phyloP scores from a whole-genome alignment of 2,888 invertebrate genomes.

The Hesperia comma region DNA sequence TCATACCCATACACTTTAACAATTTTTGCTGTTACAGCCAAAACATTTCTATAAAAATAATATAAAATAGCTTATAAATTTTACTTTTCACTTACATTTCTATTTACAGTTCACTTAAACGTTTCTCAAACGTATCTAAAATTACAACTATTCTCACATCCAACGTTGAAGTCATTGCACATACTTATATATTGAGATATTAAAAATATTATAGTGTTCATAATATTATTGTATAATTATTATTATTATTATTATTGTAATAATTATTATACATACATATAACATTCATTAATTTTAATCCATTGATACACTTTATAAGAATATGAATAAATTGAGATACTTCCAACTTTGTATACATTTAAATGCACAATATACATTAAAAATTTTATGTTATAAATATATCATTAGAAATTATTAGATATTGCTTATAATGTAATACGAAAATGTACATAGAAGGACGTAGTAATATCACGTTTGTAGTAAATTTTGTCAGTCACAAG shows the following conservation, averaged over 20 bases:
- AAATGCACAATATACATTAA: not conserved
- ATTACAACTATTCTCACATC: slow-evolving; percentile 28
- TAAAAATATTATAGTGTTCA: not conserved
- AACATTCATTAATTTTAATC: not conserved
- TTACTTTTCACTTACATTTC: slow-evolving; percentile 10
- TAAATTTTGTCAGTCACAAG: slow-evolving; percentile 22
- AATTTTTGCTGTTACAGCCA: slow-evolving; percentile 30
- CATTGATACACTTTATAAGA: not conserved
- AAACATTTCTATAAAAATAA: slow-evolving; percentile 32
- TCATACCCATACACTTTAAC: slow-evolving; percentile 16
- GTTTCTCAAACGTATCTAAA: slow-evolving; percentile 31
- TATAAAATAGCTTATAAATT: slow-evolving; percentile 29
- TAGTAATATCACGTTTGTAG: slow-evolving; percentile 19
- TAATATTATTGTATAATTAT: slow-evolving; percentile 7
- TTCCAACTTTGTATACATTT: not conserved
- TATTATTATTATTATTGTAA: no score
- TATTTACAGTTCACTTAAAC: slow-evolving; percentile 19
- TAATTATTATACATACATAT: not conserved
- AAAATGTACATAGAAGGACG: slow-evolving; percentile 13
- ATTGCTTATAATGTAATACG: slow-evolving; percentile 9
- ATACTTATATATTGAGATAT: not conserved
- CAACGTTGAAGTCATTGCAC: slow-evolving; percentile 31
- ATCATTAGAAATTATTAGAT: not conserved
- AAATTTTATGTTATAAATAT: not conserved
- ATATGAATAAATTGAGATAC: not conserved